Evolutionary conservation across 1,140 invertebrate species (phyloP).

Genomic region (Lordiphosa clarofinis): DNA sequence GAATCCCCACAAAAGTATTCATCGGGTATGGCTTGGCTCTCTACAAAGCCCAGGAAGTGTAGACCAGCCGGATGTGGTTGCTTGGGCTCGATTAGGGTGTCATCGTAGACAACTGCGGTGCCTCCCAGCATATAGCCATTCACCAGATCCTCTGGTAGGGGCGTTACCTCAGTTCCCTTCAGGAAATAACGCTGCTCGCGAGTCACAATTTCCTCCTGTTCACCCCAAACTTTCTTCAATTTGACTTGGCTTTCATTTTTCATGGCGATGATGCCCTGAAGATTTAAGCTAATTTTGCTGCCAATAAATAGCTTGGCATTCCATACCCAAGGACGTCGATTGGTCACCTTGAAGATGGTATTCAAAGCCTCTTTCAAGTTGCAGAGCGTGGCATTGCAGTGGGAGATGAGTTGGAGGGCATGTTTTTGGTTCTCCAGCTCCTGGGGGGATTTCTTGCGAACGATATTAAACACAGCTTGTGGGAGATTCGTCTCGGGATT

Average conservation of each 20-base stretch:
- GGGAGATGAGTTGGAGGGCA: constrained; percentile 48
- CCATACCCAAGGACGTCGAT: constrained; percentile 63
- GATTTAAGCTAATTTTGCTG: constrained; percentile 41
- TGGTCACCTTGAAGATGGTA: constrained; percentile 42
- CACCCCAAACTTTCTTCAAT: constrained; percentile 58
- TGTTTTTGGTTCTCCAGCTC: constrained; percentile 63
- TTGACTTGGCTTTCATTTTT: constrained; percentile 66
- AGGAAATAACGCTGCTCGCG: constrained; percentile 55
- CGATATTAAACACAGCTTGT: constrained; percentile 50
- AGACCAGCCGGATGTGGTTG: constrained; percentile 45
- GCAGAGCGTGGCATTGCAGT: constrained; percentile 61
- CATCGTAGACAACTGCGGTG: constrained; percentile 69
- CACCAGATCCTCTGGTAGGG: constrained; percentile 55
- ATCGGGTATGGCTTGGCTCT: constrained; percentile 49
- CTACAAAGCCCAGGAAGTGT: constrained; percentile 66
- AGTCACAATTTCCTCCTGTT: constrained; percentile 40
- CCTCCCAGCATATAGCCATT: constrained; percentile 72
- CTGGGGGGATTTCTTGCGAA: constrained; percentile 19
- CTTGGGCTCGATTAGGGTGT: constrained; percentile 45
- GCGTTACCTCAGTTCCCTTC: constrained; percentile 54
- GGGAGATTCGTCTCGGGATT: constrained; percentile 40
- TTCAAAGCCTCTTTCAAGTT: constrained; percentile 60
- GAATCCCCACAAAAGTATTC: constrained; percentile 68
- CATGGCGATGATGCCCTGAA: constrained; percentile 69
- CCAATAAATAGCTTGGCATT: constrained; percentile 59